These are phyloP conservation scores for Nemotelus pantherinus DNA, from an alignment of 2,888 invertebrate species.

Conservation along the genomic window DNA sequence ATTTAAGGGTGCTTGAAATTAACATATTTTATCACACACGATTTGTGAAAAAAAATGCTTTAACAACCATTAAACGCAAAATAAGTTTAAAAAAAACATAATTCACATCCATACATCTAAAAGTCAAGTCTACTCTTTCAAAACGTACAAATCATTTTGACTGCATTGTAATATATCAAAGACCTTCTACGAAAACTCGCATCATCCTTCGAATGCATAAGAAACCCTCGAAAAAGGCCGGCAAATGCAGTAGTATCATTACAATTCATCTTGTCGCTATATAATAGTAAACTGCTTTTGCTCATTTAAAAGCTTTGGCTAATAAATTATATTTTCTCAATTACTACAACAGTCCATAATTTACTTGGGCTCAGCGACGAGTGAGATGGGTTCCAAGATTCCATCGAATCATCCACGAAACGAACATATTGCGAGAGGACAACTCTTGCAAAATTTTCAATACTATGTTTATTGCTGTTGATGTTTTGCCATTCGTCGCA, in stretches of 20 bases:
- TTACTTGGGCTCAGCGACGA: neutral
- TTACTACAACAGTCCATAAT: constrained; percentile 41
- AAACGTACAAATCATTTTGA: constrained; percentile 35
- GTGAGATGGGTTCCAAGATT: neutral
- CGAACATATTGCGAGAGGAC: constrained; percentile 7
- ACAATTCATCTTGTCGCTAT: constrained; percentile 29
- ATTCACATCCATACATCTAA: constrained; percentile 14
- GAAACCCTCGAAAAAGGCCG: constrained; percentile 9
- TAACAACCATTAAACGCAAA: neutral
- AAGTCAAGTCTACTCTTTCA: constrained; percentile 22
- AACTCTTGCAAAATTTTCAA: constrained; percentile 21
- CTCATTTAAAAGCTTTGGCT: constrained; percentile 38
- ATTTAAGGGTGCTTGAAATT: neutral
- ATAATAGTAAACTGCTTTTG: constrained; percentile 32
- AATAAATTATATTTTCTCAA: constrained; percentile 44
- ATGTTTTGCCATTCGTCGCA: neutral
- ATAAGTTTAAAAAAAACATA: constrained; percentile 13
- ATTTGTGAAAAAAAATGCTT: neutral
- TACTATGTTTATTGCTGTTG: neutral
- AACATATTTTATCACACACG: neutral
- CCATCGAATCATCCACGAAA: neutral
- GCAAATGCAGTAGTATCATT: constrained; percentile 33
- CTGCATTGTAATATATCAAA: constrained; percentile 12
- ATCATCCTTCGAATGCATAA: constrained; percentile 34
- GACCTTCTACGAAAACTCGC: constrained; percentile 27